Base-by-base conservation (phyloP, 2,113 vertebrate species). In the Dicerorhinus sumatrensis region DNA sequence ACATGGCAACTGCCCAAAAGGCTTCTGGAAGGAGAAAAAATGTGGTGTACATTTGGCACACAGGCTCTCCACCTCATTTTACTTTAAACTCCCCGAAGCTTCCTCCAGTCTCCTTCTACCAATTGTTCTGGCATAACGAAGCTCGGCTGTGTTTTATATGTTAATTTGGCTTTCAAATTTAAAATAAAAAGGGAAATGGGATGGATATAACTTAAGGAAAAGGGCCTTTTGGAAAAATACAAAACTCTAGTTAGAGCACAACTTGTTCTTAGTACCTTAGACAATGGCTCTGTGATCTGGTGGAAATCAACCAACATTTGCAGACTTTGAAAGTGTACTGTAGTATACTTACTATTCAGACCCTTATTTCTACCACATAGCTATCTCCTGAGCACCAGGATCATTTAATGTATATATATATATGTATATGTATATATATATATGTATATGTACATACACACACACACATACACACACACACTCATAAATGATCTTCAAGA, bases 281-380 rank as follows among this genome's bases (percentile, higher is more conserved):
- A 16, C 17, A 48, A 46, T 10, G 63, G 36, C 36, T 1, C 0
- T 33, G 76, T 33, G n/a, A 58, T 42, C 48, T 39, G 21, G 7
- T 33, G 36, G 42, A 70, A 70, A 18, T 11, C 27, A 5, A 17
- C 63, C 9, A 11, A 33, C 29, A 9, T 10, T 7, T 17, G 31
- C n/a, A 29, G 27, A 58, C 14, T 48, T 11, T 25, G 14, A 13
- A 8, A 25, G 29, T 1, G 6, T 11, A 8, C 21, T 2, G 4
- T 31, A 8, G 21, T 0, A 0, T 8, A 39, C 18, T 5, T n/a
- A 18, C n/a, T 11, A 7, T 31, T 54, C 48, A 33, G 4, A 11
- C 6, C n/a, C n/a, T 3, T 0, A 4, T 10, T 29, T 29, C 18
- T 21, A 39, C 46, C 17, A 4, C 27, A 25, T 1, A 56, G 76